Base-by-base conservation (phyloP, 2,888 invertebrate species). In the Cyclophora albipunctata region DNA sequence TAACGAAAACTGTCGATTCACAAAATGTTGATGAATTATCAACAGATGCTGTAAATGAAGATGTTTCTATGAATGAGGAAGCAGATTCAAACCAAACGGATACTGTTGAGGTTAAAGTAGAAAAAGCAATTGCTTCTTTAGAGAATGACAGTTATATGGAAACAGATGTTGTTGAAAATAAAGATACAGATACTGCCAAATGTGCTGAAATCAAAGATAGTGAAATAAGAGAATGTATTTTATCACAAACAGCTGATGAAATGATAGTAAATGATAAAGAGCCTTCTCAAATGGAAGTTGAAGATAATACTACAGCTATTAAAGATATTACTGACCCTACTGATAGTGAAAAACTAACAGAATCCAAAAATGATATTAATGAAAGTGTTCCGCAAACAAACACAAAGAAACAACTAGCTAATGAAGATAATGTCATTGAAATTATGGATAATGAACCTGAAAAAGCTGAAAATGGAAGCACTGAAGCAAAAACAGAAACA, bases 391-490 rank as follows among this genome's bases (percentile, higher is more conserved):
- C n/a, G 7, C 44, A 52, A 44, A n/a, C 3, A 7, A 40, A 40
- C 6, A 40, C 40, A 40, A 5, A 7, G 1, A 20, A 20, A 20
- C 20, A 20, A 20, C 20, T 20, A 20, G 7, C 40, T 5, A 40
- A 40, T 3, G n/a, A 20, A 42, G 47, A 46, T 49, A 5, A 47
- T 34, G 45, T 44, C 7, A 47, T 52, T 7, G 49, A 54, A 42
- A 47, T 51, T 6, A 42, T 42, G n/a, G 47, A 51, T 44, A 53
- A 50, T 42, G 53, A 48, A n/a, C 40, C 50, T n/a, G 47, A 41
- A 7, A 40, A 50, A 4, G 5, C 5, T 43, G 37, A 43, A 7
- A 52, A 7, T 46, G 45, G 53, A 60, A 55, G 37, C 5, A 5
- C 46, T 54, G 53, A 50, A 37, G 44, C 34, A 35, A 49, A 37